A percentile compares a stretch with the other conserved stretches of the same genome.
These are phyloP conservation scores for Prionailurus bengalensis DNA, from an alignment of 2,113 vertebrate species.

Conservation along the genomic window DNA sequence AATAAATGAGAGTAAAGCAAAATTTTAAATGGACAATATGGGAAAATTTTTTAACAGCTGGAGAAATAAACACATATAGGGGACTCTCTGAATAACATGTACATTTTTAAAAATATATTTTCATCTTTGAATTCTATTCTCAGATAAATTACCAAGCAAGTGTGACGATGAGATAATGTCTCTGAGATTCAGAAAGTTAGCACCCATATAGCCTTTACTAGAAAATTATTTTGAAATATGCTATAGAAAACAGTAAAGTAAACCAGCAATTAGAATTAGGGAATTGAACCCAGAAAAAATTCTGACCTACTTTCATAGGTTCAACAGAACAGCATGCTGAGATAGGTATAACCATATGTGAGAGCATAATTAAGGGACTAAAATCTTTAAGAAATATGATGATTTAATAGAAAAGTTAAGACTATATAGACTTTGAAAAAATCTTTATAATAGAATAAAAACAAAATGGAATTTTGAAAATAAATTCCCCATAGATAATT, in stretches of 20 bases:
- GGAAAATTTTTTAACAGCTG: neutral
- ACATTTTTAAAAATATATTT: neutral
- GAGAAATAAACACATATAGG: neutral
- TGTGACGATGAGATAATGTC: neutral
- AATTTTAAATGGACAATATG: neutral
- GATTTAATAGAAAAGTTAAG: neutral
- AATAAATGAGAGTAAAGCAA: neutral
- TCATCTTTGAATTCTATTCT: neutral
- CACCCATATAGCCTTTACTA: neutral
- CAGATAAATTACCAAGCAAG: neutral
- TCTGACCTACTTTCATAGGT: neutral
- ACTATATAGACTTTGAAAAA: neutral
- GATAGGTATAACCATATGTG: neutral
- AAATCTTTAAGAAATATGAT: neutral
- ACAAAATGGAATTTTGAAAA: neutral
- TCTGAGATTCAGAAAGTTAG: neutral
- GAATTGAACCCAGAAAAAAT: neutral
- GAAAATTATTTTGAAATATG: neutral
- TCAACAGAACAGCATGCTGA: neutral
- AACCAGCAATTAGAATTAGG: neutral
- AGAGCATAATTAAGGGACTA: neutral
- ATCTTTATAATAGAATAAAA: neutral
- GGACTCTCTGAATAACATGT: neutral
- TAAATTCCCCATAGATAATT: neutral
- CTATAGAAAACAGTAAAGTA: neutral